Base-by-base conservation (phyloP, 2,888 invertebrate genomes). In the Gymnocheta viridis region DNA sequence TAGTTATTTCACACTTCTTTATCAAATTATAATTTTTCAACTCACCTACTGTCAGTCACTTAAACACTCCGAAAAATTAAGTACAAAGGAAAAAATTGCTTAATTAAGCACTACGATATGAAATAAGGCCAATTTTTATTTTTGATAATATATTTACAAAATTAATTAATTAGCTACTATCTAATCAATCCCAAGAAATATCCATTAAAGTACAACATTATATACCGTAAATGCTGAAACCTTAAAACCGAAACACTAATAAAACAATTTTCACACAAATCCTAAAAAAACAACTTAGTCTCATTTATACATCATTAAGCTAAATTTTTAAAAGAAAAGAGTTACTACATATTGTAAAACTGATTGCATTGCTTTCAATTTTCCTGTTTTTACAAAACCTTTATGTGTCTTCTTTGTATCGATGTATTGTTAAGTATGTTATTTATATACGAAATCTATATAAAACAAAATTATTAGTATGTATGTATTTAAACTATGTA, bases 371-470 rank as follows among this genome's bases (percentile, higher is more conserved):
- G 84, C 84, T 84, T 84, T 73, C 54, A 74, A 81, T 84, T 73
- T 84, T 69, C 80, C 84, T 73, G 67, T 69, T 82, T 85, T 77
- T 70, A 58, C 49, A 54, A 74, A 70, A 73, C 79, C 49, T 85
- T 51, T 82, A 82, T 85, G 85, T 85, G 85, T 82, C 78, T 82
- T 79, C 74, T 79, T 58, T 76, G 38, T 58, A 82, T 85, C 58
- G 72, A 74, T 85, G 85, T 85, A 85, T 79, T 85, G 51, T 72
- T 85, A 85, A 85, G 85, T 85, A 82, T 73, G 35, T 85, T 82
- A 72, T 32, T 54, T 62, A 41, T 41, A 62, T 41, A 41, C n/a
- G 12, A 70, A 54, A 70, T 49, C 2, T 51, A 79, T 35, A 22
- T 10, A 12, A 49, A 62, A 49, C 27, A 51, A 49, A 76, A 17